A percentile compares a stretch with the other conserved stretches of the same genome.
Evolutionary conservation across 1,140 invertebrate genomes (phyloP).

Genomic region (Nylanderia fulva): DNA sequence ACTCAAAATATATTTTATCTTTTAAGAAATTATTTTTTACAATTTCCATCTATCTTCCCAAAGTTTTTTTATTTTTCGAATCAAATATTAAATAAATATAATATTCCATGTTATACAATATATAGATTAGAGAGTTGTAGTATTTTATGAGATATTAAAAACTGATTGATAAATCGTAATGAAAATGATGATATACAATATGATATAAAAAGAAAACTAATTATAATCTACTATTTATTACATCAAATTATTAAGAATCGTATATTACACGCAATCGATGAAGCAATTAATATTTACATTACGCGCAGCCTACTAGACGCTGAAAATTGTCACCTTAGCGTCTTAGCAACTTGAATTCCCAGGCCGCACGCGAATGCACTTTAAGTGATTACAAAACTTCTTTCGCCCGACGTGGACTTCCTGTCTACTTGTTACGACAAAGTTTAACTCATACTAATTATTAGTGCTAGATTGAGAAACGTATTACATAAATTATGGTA

Average conservation of each 20-base stretch:
- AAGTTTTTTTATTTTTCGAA: too few relatives aligned
- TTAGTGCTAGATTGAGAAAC: conserved; percentile 57
- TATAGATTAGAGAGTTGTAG: too few relatives aligned
- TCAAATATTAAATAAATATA: too few relatives aligned
- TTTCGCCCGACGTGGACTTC: conserved; percentile 32
- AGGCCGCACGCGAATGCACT: conserved; percentile 70
- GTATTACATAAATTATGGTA: conserved; percentile 61
- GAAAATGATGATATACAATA: neutral
- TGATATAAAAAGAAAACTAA: neutral
- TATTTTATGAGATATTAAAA: neutral
- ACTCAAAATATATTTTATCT: too few relatives aligned
- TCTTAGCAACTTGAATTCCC: conserved; percentile 66
- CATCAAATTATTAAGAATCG: conserved; percentile 27
- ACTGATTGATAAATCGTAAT: neutral
- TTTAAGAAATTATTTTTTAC: too few relatives aligned
- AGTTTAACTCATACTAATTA: conserved; percentile 69
- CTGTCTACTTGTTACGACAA: conserved; percentile 45
- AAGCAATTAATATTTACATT: conserved; percentile 54
- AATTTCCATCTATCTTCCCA: too few relatives aligned
- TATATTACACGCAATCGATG: neutral
- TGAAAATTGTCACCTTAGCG: conserved; percentile 66
- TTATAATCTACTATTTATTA: neutral
- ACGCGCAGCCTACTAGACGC: conserved; percentile 49
- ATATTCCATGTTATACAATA: too few relatives aligned
- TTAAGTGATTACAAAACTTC: conserved; percentile 74